Percentiles rank a stretch among this genome's conserved stretches.
phyloP scores from a whole-genome alignment of 2,888 invertebrate species.

The Apodemia zela region DNA sequence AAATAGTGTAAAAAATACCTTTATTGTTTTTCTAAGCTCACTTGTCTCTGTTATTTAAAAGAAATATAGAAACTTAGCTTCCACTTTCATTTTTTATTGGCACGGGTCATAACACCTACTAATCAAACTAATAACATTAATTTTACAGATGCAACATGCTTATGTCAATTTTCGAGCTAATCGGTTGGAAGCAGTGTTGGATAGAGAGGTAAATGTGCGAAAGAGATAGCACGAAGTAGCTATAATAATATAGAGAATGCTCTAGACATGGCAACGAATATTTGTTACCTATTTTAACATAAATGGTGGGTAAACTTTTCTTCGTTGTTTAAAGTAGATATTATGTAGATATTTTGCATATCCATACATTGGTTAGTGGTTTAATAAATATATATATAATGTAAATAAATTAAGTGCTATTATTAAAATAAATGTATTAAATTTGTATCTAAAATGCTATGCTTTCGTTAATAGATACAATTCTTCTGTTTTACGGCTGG shows the following conservation, averaged over 20 bases:
- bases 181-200: slow-evolving; percentile 81
- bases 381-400: neutral
- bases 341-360: neutral
- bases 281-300: neutral
- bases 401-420: neutral
- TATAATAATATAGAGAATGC: slow-evolving; percentile 3
- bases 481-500: too few relatives aligned
- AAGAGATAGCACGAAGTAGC: slow-evolving; percentile 60
- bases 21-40: neutral
- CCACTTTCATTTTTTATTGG: neutral
- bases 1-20: too few relatives aligned
- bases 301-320: neutral
- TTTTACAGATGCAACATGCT: slow-evolving; percentile 80
- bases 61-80: neutral
- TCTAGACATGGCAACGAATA: neutral
- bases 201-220: slow-evolving; percentile 82
- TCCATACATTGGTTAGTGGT: neutral
- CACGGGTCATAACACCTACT: slow-evolving; percentile 12
- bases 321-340: neutral
- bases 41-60: neutral
- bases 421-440: too few relatives aligned
- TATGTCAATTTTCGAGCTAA: slow-evolving; percentile 80
- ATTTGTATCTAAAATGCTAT: too few relatives aligned
- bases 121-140: slow-evolving; percentile 17
- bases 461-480: too few relatives aligned